Evolutionary conservation across 2,113 vertebrate species (phyloP).

Genomic region (Cranoglanis bouderius): DNA sequence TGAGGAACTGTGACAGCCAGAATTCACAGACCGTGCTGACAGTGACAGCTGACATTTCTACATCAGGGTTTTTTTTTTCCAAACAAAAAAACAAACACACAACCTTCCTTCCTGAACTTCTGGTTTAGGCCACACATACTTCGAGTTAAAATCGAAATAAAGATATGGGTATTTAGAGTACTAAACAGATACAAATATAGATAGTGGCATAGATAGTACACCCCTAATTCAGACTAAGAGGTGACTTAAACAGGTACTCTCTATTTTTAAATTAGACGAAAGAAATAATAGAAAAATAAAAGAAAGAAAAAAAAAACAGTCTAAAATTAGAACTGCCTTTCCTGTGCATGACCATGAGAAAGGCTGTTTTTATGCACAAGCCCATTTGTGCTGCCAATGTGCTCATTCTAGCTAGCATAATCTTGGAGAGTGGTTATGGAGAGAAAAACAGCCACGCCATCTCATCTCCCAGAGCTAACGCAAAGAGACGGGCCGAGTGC

Average conservation of each 20-base stretch:
- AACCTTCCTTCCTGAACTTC: not conserved
- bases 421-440: constrained; percentile 66
- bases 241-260: not conserved
- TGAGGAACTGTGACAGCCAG: not conserved
- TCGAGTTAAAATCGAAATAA: not conserved
- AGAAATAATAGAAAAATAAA: not conserved
- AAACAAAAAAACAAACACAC: not conserved
- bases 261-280: not conserved
- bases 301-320: not conserved
- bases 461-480: constrained; percentile 73
- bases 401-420: constrained; percentile 56
- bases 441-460: constrained; percentile 64
- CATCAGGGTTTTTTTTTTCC: not conserved
- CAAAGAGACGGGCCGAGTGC: constrained; percentile 69
- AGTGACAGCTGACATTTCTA: not conserved
- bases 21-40: not conserved
- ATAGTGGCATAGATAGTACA: not conserved
- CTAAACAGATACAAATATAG: not conserved
- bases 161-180: not conserved
- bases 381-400: not conserved
- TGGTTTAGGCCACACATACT: not conserved
- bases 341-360: not conserved
- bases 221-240: not conserved
- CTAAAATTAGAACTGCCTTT: not conserved
- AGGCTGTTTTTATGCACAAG: not conserved